These are phyloP conservation scores for Sander lucioperca DNA, from an alignment of 2,113 vertebrate species.

Conservation along the genomic window DNA sequence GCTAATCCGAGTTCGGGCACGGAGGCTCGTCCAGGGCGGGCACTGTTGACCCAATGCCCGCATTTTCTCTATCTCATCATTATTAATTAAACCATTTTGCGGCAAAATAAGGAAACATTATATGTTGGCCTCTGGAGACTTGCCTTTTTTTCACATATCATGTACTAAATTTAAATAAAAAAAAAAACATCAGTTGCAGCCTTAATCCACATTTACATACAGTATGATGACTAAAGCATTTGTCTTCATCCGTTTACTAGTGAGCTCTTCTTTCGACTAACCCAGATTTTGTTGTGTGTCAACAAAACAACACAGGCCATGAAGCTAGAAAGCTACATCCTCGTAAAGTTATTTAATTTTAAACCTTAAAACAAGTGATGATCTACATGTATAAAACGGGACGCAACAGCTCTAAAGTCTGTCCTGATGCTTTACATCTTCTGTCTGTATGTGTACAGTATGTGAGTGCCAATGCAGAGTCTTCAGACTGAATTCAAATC, in stretches of 20 bases:
- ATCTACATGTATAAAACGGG: neutral
- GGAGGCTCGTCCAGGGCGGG: no score
- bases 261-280: neutral
- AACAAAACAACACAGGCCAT: no score
- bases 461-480: conserved; percentile 5
- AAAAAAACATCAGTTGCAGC: neutral
- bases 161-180: no score
- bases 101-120: no score
- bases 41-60: no score
- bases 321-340: neutral
- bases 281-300: neutral
- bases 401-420: no score
- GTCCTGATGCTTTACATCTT: neutral
- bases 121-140: no score
- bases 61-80: no score
- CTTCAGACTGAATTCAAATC: conserved; percentile 39
- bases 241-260: neutral
- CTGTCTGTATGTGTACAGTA: neutral
- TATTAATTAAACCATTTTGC: no score
- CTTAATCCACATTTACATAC: neutral
- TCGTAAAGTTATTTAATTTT: neutral
- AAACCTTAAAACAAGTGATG: neutral
- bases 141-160: no score
- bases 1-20: no score
- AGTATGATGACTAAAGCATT: neutral